phyloP scores from a whole-genome alignment of 2,113 vertebrate genomes.

The Laterallus jamaicensis region DNA sequence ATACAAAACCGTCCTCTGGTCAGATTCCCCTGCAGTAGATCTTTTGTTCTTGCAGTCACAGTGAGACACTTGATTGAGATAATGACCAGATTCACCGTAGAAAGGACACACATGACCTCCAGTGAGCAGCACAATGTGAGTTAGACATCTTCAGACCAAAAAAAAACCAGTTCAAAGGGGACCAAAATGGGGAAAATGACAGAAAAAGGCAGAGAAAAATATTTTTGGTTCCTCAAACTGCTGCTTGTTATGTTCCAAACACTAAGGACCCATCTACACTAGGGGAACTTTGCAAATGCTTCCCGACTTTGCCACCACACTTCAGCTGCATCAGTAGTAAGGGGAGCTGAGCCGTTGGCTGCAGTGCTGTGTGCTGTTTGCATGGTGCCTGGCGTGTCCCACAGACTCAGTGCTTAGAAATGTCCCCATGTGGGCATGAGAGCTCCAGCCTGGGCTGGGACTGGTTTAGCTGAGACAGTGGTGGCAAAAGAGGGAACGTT shows the following conservation, averaged over 20 bases:
- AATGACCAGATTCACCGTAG: conserved; percentile 55
- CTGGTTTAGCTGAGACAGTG: conserved; percentile 40
- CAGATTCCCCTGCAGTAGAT: conserved; percentile 49
- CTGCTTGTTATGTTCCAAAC: conserved; percentile 52
- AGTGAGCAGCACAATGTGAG: conserved; percentile 63
- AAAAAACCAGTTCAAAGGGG: neutral
- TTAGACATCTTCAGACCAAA: conserved; percentile 52
- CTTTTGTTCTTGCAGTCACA: conserved; percentile 61
- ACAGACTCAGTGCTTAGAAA: neutral
- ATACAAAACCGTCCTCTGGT: conserved; percentile 44
- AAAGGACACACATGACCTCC: conserved; percentile 59
- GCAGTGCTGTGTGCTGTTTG: neutral
- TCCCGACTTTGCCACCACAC: conserved; percentile 14
- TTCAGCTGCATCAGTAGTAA: conserved; percentile 14
- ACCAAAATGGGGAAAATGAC: neutral
- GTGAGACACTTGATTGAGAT: conserved; percentile 56
- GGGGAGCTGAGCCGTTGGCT: neutral
- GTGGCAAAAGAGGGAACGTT: conserved; percentile 10
- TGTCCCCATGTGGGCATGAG: neutral
- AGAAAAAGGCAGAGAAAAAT: conserved; percentile 2
- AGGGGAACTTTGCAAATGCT: conserved; percentile 26
- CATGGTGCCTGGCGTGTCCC: neutral
- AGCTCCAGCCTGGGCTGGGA: neutral
- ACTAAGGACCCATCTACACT: neutral
- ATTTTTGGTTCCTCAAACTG: conserved; percentile 56